Conservation (phyloP, 2,888 invertebrate species). For the Drosophila rubida region DNA sequence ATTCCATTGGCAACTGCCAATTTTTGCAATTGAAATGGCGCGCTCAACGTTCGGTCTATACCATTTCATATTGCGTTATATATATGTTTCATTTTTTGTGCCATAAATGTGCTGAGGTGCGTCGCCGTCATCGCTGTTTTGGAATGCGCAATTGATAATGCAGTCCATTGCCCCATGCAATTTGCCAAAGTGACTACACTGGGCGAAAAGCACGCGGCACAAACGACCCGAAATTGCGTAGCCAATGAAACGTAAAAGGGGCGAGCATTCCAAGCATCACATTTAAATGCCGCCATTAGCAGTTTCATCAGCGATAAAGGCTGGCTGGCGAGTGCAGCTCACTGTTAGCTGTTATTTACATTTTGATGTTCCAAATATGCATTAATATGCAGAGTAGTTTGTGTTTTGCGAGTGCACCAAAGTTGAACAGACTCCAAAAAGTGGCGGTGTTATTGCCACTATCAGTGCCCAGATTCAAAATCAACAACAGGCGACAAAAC, state of each 20-base stretch:
- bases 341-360: neutral
- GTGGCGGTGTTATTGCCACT: slow-evolving; percentile 45
- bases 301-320: neutral
- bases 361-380: neutral
- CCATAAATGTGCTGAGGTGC: slow-evolving; percentile 43
- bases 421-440: slow-evolving; percentile 46
- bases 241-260: neutral
- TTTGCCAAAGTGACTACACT: slow-evolving; percentile 68
- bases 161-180: slow-evolving; percentile 70
- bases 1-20: neutral
- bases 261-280: neutral
- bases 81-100: slow-evolving; percentile 7
- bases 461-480: slow-evolving; percentile 68
- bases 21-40: neutral
- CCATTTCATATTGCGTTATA: neutral
- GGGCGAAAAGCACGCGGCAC: neutral
- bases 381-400: too few relatives aligned
- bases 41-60: neutral
- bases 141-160: slow-evolving; percentile 69
- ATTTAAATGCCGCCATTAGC: neutral
- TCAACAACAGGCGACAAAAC: slow-evolving; percentile 56
- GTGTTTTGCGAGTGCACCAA: slow-evolving; percentile 56
- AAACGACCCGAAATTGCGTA: neutral
- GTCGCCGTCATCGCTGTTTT: slow-evolving; percentile 39
- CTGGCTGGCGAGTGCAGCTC: neutral